Conservation (phyloP, 2,888 invertebrate genomes). For the Tubulanus polymorphus region DNA sequence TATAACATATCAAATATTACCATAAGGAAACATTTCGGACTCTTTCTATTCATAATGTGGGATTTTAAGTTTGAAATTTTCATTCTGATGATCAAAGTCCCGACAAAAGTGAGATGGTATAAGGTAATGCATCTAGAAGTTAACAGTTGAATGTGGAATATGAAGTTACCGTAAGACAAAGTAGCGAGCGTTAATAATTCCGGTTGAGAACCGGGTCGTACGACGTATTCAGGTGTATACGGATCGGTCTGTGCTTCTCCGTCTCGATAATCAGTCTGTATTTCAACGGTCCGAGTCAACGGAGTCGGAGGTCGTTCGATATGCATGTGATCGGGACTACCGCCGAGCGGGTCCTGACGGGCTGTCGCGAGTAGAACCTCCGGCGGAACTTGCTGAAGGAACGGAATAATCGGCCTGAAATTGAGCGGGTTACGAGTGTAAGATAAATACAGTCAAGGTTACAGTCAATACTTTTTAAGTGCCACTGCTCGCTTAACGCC, state of each 20-base stretch:
- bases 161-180: slow-evolving; percentile 63
- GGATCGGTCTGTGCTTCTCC: slow-evolving; percentile 73
- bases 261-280: slow-evolving; percentile 71
- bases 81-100: neutral
- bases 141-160: neutral
- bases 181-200: slow-evolving; percentile 67
- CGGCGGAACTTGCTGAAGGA: slow-evolving; percentile 49
- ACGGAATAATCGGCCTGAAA: slow-evolving; percentile 50
- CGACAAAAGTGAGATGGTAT: neutral
- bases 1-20: too few relatives aligned
- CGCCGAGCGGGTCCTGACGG: slow-evolving; percentile 44
- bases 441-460: too few relatives aligned
- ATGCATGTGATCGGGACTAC: slow-evolving; percentile 31
- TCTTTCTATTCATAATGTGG: too few relatives aligned
- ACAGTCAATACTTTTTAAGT: too few relatives aligned
- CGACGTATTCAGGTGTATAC: slow-evolving; percentile 66
- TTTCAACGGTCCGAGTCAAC: slow-evolving; percentile 54
- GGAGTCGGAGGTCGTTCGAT: slow-evolving; percentile 37
- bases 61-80: neutral
- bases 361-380: slow-evolving; percentile 48
- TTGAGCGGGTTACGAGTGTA: too few relatives aligned
- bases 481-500: too few relatives aligned
- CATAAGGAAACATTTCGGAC: too few relatives aligned
- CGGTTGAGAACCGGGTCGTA: slow-evolving; percentile 57
- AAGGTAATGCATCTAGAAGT: neutral